Conservation (phyloP, 2,113 vertebrate species). For the Columba janthina region DNA sequence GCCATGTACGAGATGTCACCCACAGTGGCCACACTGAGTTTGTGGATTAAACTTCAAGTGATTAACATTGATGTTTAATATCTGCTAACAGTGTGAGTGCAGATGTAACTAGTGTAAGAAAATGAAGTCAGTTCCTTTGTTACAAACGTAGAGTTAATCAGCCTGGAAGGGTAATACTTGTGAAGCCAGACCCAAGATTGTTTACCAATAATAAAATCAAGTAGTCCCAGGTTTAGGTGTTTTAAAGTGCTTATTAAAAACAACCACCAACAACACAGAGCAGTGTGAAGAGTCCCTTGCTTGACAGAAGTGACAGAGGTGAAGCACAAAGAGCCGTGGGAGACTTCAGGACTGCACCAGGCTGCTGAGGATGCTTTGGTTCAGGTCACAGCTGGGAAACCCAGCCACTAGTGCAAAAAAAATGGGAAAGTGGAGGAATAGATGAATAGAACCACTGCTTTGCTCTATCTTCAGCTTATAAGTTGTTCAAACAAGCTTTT, state of each 20-base stretch:
- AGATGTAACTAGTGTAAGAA: neutral
- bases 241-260: neutral
- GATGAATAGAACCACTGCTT: neutral
- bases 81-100: neutral
- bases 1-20: constrained; percentile 3
- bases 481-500: neutral
- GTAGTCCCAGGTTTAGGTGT: neutral
- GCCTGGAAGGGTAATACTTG: neutral
- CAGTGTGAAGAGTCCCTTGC: neutral
- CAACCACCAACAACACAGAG: neutral
- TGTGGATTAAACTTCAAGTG: neutral
- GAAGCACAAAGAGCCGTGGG: neutral
- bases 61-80: neutral
- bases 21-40: neutral
- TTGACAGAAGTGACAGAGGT: neutral
- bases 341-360: neutral
- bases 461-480: neutral
- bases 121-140: neutral
- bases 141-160: neutral
- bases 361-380: neutral
- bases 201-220: neutral
- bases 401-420: neutral
- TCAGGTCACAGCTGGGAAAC: neutral
- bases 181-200: neutral
- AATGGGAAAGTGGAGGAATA: neutral